phyloP scores from a whole-genome alignment of 2,888 invertebrate genomes.

The Hyposoter dolosus region DNA sequence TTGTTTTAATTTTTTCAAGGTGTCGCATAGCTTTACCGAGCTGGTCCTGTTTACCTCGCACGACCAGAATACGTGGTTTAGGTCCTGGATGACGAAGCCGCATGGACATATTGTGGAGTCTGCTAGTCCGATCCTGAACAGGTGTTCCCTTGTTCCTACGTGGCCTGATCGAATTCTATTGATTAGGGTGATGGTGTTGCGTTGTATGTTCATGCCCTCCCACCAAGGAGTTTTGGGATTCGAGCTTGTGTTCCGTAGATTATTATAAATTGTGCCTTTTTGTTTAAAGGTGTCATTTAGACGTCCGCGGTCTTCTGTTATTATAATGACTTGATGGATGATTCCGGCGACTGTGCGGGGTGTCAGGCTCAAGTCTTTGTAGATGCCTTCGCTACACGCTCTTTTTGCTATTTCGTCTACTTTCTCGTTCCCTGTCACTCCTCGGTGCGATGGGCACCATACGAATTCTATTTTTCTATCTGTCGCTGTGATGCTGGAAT shows the following conservation, averaged over 20 bases:
- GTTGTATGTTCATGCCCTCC: neutral
- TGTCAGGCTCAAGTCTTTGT: neutral
- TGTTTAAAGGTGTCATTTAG: neutral
- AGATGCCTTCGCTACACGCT: neutral
- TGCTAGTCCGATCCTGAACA: neutral
- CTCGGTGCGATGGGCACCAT: slow-evolving; percentile 5
- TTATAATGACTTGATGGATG: neutral
- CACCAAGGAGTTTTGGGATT: neutral
- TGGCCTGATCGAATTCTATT: neutral
- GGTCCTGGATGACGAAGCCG: neutral
- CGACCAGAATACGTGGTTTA: neutral
- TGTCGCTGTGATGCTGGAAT: neutral
- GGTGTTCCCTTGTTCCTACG: neutral
- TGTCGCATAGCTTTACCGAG: neutral
- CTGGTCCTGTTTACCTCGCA: neutral
- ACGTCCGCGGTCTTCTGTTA: neutral
- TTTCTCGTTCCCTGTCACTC: neutral
- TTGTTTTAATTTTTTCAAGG: neutral
- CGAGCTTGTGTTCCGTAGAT: neutral
- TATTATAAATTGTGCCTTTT: neutral
- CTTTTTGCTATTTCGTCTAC: neutral
- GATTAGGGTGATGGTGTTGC: neutral
- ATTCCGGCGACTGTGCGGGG: neutral
- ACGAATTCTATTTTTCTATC: neutral
- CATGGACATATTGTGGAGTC: neutral